Evolutionary conservation across 2,113 vertebrate species (phyloP).

Genomic region (Oreocharis arfaki): DNA sequence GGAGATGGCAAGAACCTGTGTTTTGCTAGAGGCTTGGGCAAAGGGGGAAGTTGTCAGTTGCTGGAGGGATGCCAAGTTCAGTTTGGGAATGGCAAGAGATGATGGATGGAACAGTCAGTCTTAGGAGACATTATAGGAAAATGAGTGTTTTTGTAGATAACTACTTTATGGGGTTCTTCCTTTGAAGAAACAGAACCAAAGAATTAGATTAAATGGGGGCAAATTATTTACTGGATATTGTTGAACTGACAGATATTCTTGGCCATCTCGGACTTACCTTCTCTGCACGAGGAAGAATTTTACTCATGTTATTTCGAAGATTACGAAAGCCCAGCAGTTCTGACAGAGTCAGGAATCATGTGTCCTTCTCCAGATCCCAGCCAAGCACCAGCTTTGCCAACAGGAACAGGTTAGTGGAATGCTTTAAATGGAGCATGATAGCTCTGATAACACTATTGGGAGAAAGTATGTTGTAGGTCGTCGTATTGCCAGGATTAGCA

Average conservation of each 20-base stretch:
- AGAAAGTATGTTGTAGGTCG: not conserved
- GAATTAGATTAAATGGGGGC: not conserved
- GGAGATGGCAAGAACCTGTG: not conserved
- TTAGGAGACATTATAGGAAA: not conserved
- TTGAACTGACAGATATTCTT: slow-evolving; percentile 80
- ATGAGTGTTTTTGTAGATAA: not conserved
- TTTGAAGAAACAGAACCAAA: not conserved
- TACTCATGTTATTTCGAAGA: slow-evolving; percentile 89
- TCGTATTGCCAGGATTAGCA: not conserved
- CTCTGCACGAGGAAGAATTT: slow-evolving; percentile 76
- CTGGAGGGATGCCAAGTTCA: not conserved
- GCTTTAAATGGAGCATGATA: not conserved
- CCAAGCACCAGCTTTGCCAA: slow-evolving; percentile 73
- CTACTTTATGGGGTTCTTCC: not conserved
- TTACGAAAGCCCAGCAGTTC: slow-evolving; percentile 75
- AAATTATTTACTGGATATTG: not conserved
- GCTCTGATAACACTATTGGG: not conserved
- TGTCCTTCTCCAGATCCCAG: slow-evolving; percentile 84
- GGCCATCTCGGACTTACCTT: slow-evolving; percentile 81
- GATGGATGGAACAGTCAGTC: not conserved
- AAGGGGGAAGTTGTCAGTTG: not conserved
- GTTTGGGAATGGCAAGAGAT: not conserved
- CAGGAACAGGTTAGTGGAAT: slow-evolving; percentile 81
- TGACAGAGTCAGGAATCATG: slow-evolving; percentile 80
- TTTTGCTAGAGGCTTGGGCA: not conserved